Evolutionary conservation across 2,888 invertebrate species (phyloP).

Genomic region (Drosophila quinaria): DNA sequence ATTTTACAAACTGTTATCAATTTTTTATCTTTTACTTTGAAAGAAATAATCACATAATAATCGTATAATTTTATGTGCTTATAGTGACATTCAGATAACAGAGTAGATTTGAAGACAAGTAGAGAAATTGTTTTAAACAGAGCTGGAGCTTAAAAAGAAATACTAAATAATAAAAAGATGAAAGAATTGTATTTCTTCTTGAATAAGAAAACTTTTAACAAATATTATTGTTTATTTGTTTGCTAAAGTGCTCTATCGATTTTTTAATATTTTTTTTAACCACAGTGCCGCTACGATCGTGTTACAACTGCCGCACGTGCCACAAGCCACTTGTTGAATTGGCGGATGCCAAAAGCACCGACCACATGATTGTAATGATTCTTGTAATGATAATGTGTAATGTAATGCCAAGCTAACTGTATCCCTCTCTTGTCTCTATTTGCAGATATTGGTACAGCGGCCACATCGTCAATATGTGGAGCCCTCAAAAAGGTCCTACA

Average conservation of each 20-base stretch:
- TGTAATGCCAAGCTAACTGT: conserved; percentile 1
- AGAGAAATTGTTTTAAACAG: neutral
- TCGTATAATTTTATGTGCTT: neutral
- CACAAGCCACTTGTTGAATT: conserved; percentile 10
- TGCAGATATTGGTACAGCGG: conserved; percentile 82
- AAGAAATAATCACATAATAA: conserved; percentile 13
- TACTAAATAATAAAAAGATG: neutral
- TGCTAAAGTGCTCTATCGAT: neutral
- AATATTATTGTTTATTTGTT: neutral
- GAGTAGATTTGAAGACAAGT: neutral
- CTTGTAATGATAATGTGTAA: conserved; percentile 8
- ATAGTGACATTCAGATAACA: neutral
- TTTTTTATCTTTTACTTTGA: neutral
- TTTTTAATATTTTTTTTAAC: neutral
- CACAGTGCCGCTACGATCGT: conserved; percentile 22
- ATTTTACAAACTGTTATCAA: neutral
- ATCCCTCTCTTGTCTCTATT: conserved; percentile 37
- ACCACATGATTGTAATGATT: conserved; percentile 5
- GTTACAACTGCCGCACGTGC: conserved; percentile 18
- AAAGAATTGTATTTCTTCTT: neutral
- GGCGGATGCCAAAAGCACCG: neutral
- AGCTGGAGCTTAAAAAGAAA: neutral
- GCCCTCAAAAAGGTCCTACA: conserved; percentile 86
- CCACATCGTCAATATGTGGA: conserved; percentile 86
- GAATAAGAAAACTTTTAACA: too few species aligned